phyloP scores from a whole-genome alignment of 2,113 vertebrate genomes.

The Scophthalmus maximus region DNA sequence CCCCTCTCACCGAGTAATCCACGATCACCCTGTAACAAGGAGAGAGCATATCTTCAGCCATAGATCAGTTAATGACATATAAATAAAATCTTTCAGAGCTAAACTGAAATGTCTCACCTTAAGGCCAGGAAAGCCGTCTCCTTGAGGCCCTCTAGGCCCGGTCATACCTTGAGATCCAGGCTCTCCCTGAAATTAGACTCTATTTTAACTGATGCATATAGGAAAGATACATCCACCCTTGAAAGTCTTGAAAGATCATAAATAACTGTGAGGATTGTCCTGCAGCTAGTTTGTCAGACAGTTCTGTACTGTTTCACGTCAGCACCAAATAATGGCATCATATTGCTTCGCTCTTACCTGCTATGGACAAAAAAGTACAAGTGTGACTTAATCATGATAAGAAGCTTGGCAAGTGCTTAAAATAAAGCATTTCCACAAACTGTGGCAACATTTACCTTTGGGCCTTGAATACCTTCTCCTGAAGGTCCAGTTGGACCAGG shows the following conservation, averaged over 20 bases:
- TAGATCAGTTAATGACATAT: neutral
- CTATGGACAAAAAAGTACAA: neutral
- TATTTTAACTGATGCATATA: slow-evolving; percentile 2
- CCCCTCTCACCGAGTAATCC: slow-evolving; percentile 88
- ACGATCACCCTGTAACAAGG: slow-evolving; percentile 84
- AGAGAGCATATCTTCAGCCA: slow-evolving; percentile 5
- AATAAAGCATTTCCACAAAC: neutral
- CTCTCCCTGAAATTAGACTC: slow-evolving; percentile 83
- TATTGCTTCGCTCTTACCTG: neutral
- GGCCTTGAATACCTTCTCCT: slow-evolving; percentile 90
- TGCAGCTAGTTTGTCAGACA: slow-evolving; percentile 1
- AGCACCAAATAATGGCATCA: neutral
- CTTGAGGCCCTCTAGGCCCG: slow-evolving; percentile 87
- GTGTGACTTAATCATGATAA: neutral
- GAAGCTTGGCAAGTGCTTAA: neutral
- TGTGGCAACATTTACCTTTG: slow-evolving; percentile 82
- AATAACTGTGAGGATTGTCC: slow-evolving; percentile 26
- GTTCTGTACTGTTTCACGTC: neutral
- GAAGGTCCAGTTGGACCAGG: slow-evolving; percentile 85
- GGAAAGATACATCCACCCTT: neutral
- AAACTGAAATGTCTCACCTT: slow-evolving; percentile 81
- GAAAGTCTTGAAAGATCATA: slow-evolving; percentile 4
- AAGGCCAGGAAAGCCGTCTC: slow-evolving; percentile 88
- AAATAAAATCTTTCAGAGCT: slow-evolving; percentile 15
- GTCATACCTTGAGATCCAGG: slow-evolving; percentile 88